phyloP scores from a whole-genome alignment of 2,888 invertebrate species.

The Drosophila mimetica region DNA sequence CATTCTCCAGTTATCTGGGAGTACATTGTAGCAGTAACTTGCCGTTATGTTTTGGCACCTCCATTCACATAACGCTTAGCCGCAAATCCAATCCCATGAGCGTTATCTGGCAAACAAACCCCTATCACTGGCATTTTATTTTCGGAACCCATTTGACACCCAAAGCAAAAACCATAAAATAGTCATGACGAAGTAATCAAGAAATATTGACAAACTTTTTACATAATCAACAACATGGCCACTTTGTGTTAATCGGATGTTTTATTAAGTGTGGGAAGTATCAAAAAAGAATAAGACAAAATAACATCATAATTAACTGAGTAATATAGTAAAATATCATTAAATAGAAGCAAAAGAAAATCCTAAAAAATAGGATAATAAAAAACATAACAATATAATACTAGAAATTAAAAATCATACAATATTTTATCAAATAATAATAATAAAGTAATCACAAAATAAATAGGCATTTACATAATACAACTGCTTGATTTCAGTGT shows the following conservation, averaged over 20 bases:
- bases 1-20: constrained; percentile 16
- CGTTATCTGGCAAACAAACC: constrained; percentile 32
- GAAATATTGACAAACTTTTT: constrained; percentile 62
- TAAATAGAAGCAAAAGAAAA: too few species aligned
- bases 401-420: too few species aligned
- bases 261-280: neutral
- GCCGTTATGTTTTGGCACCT: constrained; percentile 30
- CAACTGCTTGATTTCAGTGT: constrained; percentile 1
- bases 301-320: neutral
- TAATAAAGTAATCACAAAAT: too few species aligned
- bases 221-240: constrained; percentile 49
- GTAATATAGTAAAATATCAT: too few species aligned
- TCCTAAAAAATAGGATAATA: neutral
- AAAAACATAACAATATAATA: neutral
- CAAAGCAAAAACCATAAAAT: constrained; percentile 2
- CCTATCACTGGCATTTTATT: constrained; percentile 26
- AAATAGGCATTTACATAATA: constrained; percentile 57
- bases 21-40: neutral
- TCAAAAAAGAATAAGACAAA: neutral
- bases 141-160: constrained; percentile 14
- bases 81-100: constrained; percentile 17
- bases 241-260: constrained; percentile 6
- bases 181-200: constrained; percentile 6
- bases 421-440: too few species aligned
- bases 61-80: constrained; percentile 26